Conservation (phyloP, 1,140 invertebrate species). For the Macrobrachium nipponense region DNA sequence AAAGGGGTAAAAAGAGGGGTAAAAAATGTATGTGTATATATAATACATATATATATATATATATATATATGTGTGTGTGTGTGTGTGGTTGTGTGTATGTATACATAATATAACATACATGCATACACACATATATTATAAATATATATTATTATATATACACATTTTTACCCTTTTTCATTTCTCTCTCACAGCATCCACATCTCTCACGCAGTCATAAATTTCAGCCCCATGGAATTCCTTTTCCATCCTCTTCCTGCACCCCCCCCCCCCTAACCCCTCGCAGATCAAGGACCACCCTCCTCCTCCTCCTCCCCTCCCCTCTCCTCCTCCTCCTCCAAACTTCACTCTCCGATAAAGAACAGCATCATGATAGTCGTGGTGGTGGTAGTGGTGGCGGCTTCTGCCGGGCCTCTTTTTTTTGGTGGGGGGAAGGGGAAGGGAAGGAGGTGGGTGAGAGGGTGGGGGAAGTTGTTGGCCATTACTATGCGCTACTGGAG, state of each 20-base stretch:
- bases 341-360: not conserved
- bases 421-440: not conserved
- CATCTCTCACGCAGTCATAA: no score
- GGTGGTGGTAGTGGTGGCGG: no score
- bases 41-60: constrained; percentile 15
- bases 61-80: not conserved
- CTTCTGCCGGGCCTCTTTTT: no score
- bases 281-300: not conserved
- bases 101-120: not conserved
- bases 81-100: constrained; percentile 1
- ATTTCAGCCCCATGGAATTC: not conserved
- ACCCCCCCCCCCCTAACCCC: not conserved
- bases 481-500: constrained; percentile 4
- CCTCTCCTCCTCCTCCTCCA: not conserved
- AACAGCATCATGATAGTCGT: no score
- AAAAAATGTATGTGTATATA: not conserved
- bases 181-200: not conserved
- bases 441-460: no score
- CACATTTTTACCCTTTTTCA: no score
- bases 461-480: not conserved
- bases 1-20: no score
- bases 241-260: not conserved
- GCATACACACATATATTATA: no score
- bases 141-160: no score
- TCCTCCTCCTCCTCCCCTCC: not conserved